A percentile compares a stretch with the other conserved stretches of the same genome.
Evolutionary conservation across 2,797 vertebrate genomes (phyloP).

Genomic region (Discoglossus pictus): DNA sequence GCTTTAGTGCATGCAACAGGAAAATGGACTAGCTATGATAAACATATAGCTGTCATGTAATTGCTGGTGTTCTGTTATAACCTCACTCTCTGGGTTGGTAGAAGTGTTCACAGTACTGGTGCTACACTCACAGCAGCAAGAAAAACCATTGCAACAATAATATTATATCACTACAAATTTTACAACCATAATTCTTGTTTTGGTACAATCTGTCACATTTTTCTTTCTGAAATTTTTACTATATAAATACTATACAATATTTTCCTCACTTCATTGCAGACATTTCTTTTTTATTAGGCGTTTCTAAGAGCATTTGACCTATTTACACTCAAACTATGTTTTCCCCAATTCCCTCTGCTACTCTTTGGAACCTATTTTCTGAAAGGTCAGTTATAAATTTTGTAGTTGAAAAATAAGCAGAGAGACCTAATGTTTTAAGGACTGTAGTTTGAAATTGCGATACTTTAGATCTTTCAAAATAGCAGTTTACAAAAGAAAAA

Average conservation of each 20-base stretch:
- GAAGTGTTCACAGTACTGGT: too few relatives aligned
- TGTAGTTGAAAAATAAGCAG: conserved; percentile 20
- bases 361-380: conserved; percentile 33
- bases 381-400: conserved; percentile 39
- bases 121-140: too few relatives aligned
- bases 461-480: not conserved
- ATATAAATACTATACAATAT: too few relatives aligned
- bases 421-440: conserved; percentile 10
- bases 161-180: too few relatives aligned
- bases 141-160: too few relatives aligned
- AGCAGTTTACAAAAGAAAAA: not conserved
- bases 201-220: not conserved
- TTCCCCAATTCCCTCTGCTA: conserved; percentile 31
- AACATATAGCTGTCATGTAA: too few relatives aligned
- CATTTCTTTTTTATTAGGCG: conserved; percentile 19
- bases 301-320: conserved; percentile 29
- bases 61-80: too few relatives aligned
- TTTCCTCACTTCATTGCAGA: conserved; percentile 1
- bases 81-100: too few relatives aligned
- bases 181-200: not conserved
- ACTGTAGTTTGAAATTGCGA: conserved; percentile 14
- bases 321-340: conserved; percentile 36
- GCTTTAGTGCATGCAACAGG: too few relatives aligned
- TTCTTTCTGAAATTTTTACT: conserved; percentile 5
- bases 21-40: too few relatives aligned